Evolutionary conservation across 1,140 invertebrate genomes (phyloP).

Genomic region (Armadillidium nasatum): DNA sequence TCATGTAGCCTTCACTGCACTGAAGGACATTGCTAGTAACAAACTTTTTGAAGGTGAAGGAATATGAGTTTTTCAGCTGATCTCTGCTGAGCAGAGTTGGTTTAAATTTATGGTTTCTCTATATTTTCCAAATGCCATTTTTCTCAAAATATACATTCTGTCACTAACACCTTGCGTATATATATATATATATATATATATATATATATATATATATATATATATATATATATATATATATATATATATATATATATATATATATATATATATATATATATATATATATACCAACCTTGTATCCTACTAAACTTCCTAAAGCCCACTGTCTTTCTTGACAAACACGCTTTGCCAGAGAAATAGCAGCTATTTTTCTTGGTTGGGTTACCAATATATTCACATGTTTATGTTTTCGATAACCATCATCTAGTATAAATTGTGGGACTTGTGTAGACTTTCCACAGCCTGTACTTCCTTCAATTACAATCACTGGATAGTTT

Average conservation of each 20-base stretch:
- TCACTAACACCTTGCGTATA: too few species aligned
- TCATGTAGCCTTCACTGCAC: too few species aligned
- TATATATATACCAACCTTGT: constrained; percentile 55
- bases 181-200: neutral
- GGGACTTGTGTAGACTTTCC: constrained; percentile 78
- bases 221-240: neutral
- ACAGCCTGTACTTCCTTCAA: constrained; percentile 82
- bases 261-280: neutral
- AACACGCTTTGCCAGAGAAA: constrained; percentile 62
- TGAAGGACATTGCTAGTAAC: too few species aligned
- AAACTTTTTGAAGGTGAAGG: too few species aligned
- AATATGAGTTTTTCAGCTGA: too few species aligned
- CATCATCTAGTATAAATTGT: constrained; percentile 77
- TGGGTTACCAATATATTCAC: constrained; percentile 85
- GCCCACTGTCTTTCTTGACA: constrained; percentile 65
- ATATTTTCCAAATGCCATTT: too few species aligned
- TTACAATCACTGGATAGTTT: constrained; percentile 66
- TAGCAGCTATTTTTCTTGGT: constrained; percentile 76
- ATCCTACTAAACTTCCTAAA: constrained; percentile 73
- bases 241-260: neutral
- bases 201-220: neutral
- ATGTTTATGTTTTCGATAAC: constrained; percentile 54
- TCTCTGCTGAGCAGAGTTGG: too few species aligned
- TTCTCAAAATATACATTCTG: too few species aligned
- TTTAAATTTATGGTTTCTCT: too few species aligned